Percentiles rank a stretch among this genome's conserved stretches.
Conservation (phyloP, 2,888 invertebrate species). For the Eupsilia transversa region DNA sequence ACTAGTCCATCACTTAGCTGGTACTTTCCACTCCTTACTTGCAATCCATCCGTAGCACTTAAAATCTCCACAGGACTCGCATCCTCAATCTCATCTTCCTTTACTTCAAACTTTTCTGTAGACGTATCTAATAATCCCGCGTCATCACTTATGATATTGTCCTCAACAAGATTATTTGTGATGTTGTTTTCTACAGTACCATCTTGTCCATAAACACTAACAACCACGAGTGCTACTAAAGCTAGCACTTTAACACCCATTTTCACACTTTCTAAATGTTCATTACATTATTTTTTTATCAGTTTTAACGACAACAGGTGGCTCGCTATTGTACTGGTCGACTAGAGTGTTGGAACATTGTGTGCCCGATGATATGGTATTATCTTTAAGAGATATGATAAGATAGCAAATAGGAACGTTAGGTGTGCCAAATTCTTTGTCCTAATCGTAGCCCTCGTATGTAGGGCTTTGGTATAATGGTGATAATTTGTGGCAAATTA, state of each 20-base stretch:
- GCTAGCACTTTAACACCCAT: constrained; percentile 84
- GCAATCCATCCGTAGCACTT: constrained; percentile 72
- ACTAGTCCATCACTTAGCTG: constrained; percentile 80
- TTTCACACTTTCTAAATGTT: constrained; percentile 76
- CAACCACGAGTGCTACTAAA: constrained; percentile 80
- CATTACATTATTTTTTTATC: constrained; percentile 84
- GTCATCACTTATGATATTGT: constrained; percentile 61
- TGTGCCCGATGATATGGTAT: constrained; percentile 86
- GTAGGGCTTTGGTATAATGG: constrained; percentile 68
- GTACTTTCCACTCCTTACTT: constrained; percentile 85
- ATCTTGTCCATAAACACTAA: constrained; percentile 84
- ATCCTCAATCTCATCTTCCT: constrained; percentile 71
- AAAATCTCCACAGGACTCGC: constrained; percentile 76
- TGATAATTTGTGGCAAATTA: constrained; percentile 56
- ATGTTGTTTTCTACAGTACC: constrained; percentile 74
- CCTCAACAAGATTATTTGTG: constrained; percentile 71
- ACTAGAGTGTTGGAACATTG: constrained; percentile 82
- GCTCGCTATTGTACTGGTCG: constrained; percentile 79
- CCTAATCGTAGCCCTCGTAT: constrained; percentile 81
- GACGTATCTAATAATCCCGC: constrained; percentile 49
- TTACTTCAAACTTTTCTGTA: constrained; percentile 57
- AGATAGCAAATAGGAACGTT: constrained; percentile 89
- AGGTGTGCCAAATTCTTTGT: constrained; percentile 90
- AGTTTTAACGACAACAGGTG: constrained; percentile 82
- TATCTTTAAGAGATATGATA: constrained; percentile 87